Evolutionary conservation across 2,797 vertebrate genomes (phyloP), one percentile per base, ranked within the genome.

Genomic region (Erethizon dorsatum): DNA sequence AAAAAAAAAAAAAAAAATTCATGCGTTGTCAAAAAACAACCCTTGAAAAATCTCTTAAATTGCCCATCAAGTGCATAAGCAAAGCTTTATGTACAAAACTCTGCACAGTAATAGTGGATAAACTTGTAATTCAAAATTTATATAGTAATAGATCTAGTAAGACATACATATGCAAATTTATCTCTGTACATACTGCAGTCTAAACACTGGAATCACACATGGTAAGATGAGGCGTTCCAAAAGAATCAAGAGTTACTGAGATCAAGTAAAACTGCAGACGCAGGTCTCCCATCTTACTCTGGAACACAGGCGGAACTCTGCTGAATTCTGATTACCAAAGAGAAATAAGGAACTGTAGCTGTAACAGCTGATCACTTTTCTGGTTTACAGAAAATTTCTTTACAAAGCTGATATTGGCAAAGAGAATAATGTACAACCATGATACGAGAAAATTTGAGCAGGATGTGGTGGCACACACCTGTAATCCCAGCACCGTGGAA

Each of bases 41-140:
- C 65, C n/a, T 90, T 84, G 41, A 83, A 94, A 95, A 94, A 67
- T 63, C 14, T 92, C 91, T 88, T 77, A 77, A 71, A 75, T 45
- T 54, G 57, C 6, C 54, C 47, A 89, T 73, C 73, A 95, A 88
- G 52, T 75, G 45, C 57, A 52, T 20, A 95, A 92, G 52, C n/a
- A 92, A 17, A 10, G 17, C 18, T 87, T 88, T 90, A 69, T 82
- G 31, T 82, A 88, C 26, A 94, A 83, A 96, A 75, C 7, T 96
- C 71, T 77, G 75, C 56, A 94, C 10, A 91, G 73, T 57, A 95
- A 88, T 28, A 87, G 56, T 87, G 26, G 45, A 67, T 65, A 78
- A 26, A 91, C 54, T 61, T 91, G 59, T 57, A 93, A 94, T 90
- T 47, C 50, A 57, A 75, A 94, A 73, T 54, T 6, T 91, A 65